Evolutionary conservation across 30 jellyfish, hydroid and myxozoan genomes (phyloP).

Genomic region (Chrysaora quinquecirrha): DNA sequence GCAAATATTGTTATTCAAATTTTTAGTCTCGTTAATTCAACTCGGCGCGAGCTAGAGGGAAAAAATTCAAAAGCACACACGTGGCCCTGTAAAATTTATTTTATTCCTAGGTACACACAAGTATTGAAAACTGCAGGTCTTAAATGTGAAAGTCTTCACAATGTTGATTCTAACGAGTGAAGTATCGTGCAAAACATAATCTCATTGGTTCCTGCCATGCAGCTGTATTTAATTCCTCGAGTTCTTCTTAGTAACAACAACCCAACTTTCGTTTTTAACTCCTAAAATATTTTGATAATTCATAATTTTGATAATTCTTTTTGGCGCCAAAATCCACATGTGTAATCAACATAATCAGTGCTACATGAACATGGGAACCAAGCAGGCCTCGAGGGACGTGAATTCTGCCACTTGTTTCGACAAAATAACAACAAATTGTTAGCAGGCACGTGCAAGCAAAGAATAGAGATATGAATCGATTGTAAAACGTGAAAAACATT

Average conservation of each 20-base stretch:
- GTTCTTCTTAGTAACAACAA: conserved; percentile 8
- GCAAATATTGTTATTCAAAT: conserved; percentile 77
- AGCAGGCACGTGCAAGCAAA: conserved; percentile 20
- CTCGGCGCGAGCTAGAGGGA: conserved; percentile 75
- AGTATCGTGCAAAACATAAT: conserved; percentile 66
- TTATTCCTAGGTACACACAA: conserved; percentile 77
- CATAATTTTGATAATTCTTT: neutral
- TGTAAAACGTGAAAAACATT: neutral
- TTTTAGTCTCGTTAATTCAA: conserved; percentile 73
- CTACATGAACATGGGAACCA: neutral
- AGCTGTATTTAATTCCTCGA: conserved; percentile 71
- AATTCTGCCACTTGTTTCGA: conserved; percentile 7
- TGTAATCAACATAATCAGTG: neutral
- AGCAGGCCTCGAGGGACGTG: conserved; percentile 7
- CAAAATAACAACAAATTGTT: conserved; percentile 9
- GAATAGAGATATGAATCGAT: neutral
- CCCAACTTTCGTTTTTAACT: neutral
- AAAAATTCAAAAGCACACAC: conserved; percentile 80
- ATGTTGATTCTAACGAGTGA: conserved; percentile 68
- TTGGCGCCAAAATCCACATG: conserved; percentile 78
- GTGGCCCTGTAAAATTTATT: conserved; percentile 74
- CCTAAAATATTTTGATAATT: too few relatives aligned
- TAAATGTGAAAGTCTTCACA: conserved; percentile 15
- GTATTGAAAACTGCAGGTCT: conserved; percentile 41
- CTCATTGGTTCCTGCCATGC: conserved; percentile 73